These are phyloP conservation scores for Caenorhabditis uteleia DNA, from an alignment of 2,888 invertebrate genomes.

Conservation along the genomic window DNA sequence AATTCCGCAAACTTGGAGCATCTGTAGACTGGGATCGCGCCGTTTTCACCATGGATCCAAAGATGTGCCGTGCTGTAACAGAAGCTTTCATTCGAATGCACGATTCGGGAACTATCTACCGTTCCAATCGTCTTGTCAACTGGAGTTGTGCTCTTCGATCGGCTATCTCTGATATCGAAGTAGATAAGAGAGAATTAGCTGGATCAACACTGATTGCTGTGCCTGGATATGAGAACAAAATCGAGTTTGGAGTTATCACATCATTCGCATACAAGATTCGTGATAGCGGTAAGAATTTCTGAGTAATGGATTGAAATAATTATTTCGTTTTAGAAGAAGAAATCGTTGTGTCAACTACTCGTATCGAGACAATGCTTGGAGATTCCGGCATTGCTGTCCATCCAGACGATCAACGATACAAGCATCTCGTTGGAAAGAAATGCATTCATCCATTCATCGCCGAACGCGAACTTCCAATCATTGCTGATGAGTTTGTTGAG, in stretches of 20 bases:
- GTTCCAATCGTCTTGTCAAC: constrained; percentile 86
- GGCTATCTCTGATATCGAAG: constrained; percentile 98
- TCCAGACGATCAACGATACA: constrained; percentile 84
- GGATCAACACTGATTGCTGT: constrained; percentile 86
- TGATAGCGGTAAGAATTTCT: constrained; percentile 47
- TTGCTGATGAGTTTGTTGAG: constrained; percentile 92
- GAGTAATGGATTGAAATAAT: neutral
- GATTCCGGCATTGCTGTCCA: constrained; percentile 98
- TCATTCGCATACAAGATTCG: constrained; percentile 88
- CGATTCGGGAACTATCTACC: constrained; percentile 86
- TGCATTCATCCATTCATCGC: constrained; percentile 85
- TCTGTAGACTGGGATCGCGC: constrained; percentile 93
- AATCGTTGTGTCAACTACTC: constrained; percentile 91
- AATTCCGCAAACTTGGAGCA: constrained; percentile 85
- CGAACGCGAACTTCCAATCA: constrained; percentile 82
- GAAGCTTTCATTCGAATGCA: constrained; percentile 92
- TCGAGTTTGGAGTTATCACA: constrained; percentile 91
- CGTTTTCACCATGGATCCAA: constrained; percentile 95
- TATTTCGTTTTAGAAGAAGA: constrained; percentile 76
- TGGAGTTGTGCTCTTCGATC: constrained; percentile 97
- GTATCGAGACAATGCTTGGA: constrained; percentile 95
- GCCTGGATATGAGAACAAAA: constrained; percentile 87
- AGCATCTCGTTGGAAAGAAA: constrained; percentile 70
- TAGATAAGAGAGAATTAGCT: constrained; percentile 88
- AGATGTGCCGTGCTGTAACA: constrained; percentile 83